Evolutionary conservation across 2,113 vertebrate genomes (phyloP), one percentile per base, ranked within the genome.

Genomic region (Chinchilla lanigera): DNA sequence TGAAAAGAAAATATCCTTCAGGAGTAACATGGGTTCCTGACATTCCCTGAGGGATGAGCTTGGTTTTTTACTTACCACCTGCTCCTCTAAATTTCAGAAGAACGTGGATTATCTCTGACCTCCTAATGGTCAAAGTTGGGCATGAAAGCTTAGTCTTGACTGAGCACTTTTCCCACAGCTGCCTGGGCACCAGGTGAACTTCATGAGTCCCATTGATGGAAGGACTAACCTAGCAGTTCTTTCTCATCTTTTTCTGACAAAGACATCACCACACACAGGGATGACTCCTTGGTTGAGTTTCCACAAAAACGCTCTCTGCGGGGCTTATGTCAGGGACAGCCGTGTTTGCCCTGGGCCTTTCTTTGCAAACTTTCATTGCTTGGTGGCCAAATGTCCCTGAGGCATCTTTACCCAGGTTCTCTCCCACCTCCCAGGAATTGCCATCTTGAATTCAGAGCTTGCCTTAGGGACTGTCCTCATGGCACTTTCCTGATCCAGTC

Each of bases 261-360:
- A 5, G 30, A 54, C 67, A 28, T 20, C 28, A 28, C 17, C 61
- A 63, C 41, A 69, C 50, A 67, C 81, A 89, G 80, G 97, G 78
- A 3, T 3, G 0, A 26, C 10, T 1, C 44, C 0, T 35, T 3
- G 1, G 0, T 87, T 50, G 8, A 58, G 14, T 60, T 77, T 63
- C 41, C n/a, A 26, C 65, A 81, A 13, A 80, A 89, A 13, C 10
- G 5, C 33, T 33, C 28, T 19, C 56, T 44, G 50, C 50, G 38
- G 71, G 41, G 93, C 60, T 14, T 24, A n/a, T 0, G 0, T 65
- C 35, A 9, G 17, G 60, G 69, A 13, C 10, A 60, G 35, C 24
- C 54, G 50, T 30, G 10, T 9, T 60, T 33, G 0, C 52, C 69
- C 83, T 65, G 41, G 24, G 33, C 41, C 19, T 44, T 24, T n/a